Evolutionary conservation across 1,140 invertebrate species (phyloP), one percentile per base, ranked within the genome.

Genomic region (Limonius californicus): DNA sequence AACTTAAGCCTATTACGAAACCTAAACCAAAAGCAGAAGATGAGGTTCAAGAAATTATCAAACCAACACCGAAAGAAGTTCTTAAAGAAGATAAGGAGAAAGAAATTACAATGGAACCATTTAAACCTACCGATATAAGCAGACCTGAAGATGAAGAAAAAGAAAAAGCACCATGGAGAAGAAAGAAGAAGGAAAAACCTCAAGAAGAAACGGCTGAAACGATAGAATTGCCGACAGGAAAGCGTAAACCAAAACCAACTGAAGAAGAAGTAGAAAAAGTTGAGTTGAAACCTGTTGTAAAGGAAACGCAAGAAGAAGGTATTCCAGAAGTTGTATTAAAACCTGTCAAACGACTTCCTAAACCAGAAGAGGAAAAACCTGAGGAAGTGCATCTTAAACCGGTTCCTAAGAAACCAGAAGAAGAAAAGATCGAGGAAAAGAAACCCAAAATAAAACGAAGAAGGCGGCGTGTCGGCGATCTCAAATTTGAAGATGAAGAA

Each of bases 241-340:
- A n/a, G n/a, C n/a, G n/a, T n/a, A 55, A 58, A 47, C 21, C 45
- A 14, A 39, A 20, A 0, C 42, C 69, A 67, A 15, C 73, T 68
- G 56, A 78, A 76, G 65, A 75, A 72, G 57, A 76, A 73, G 66
- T 18, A 8, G 27, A 54, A 54, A 27, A 78, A 77, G 35, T 70
- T 66, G 53, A 77, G 74, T 63, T 60, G 70, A 72, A 74, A 45
- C 74, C 74, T 4, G n/a, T n/a, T n/a, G n/a, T n/a, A n/a, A n/a
- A n/a, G n/a, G n/a, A n/a, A n/a, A n/a, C n/a, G n/a, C n/a, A n/a
- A n/a, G 78, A 81, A 60, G 76, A 67, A 60, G 66, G 69, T 61
- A 14, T 45, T 2, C 59, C 57, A 9, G 57, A 62, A 62, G 57
- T 54, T 20, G 53, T 43, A 20, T 70, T 19, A 68, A 68, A 54